Percentiles rank a stretch among this genome's conserved stretches.
Conservation (phyloP, 2,888 invertebrate genomes). For the Mylabris sibirica region DNA sequence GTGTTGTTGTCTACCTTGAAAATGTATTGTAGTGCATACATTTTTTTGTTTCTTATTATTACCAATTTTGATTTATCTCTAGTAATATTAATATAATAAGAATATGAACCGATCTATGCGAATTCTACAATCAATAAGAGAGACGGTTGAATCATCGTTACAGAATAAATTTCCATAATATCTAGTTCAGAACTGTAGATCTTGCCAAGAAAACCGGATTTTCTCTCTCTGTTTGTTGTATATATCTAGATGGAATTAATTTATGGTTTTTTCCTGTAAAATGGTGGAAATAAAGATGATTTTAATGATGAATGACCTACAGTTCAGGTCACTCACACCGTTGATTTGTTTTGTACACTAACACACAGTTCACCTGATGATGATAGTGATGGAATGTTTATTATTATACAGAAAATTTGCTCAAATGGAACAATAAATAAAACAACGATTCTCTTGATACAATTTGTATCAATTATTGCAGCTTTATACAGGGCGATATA, state of each 20-base stretch:
- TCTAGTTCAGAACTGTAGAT: slow-evolving; percentile 22
- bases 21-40: slow-evolving; percentile 26
- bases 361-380: background rate
- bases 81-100: background rate
- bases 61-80: background rate
- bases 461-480: slow-evolving; percentile 5
- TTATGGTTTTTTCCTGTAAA: too few relatives aligned
- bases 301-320: slow-evolving; percentile 9
- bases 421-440: slow-evolving; percentile 29
- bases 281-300: background rate
- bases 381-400: slow-evolving; percentile 13
- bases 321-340: slow-evolving; percentile 14
- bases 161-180: slow-evolving; percentile 32
- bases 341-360: background rate
- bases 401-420: slow-evolving; percentile 16
- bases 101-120: too few relatives aligned
- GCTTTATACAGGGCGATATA: background rate
- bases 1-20: slow-evolving; percentile 30
- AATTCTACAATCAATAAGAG: background rate
- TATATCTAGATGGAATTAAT: background rate
- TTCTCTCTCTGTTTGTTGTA: background rate
- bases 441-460: background rate
- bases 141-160: background rate
- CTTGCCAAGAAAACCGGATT: background rate
- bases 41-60: slow-evolving; percentile 5